A percentile compares a stretch with the other conserved stretches of the same genome.
Evolutionary conservation across 2,797 vertebrate species (phyloP).

Genomic region (Botia almorhae): DNA sequence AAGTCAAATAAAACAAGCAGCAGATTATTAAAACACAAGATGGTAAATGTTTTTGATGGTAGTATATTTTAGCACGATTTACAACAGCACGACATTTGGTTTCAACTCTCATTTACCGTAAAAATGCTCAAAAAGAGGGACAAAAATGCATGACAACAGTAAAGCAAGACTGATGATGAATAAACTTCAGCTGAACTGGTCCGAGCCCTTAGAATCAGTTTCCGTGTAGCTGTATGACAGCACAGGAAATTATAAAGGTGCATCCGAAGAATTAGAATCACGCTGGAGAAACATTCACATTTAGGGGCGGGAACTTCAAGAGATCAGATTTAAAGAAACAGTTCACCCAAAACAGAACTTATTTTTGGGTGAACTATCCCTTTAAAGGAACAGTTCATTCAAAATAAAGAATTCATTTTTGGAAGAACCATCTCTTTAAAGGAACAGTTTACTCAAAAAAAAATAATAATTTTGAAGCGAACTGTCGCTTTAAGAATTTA

Average conservation of each 20-base stretch:
- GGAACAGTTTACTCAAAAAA: not conserved
- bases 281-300: conserved; percentile 41
- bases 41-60: not conserved
- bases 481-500: not conserved
- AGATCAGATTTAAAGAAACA: conserved; percentile 11
- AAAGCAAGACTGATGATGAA: conserved; percentile 20
- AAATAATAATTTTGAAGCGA: not conserved
- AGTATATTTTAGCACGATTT: not conserved
- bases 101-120: conserved; percentile 21
- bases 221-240: conserved; percentile 6
- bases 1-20: conserved; percentile 6
- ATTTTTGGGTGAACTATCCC: too few relatives aligned
- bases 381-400: not conserved
- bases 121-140: conserved; percentile 55
- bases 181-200: not conserved
- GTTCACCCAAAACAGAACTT: not conserved
- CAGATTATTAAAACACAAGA: not conserved
- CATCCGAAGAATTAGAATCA: not conserved
- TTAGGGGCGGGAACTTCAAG: conserved; percentile 9
- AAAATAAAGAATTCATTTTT: not conserved
- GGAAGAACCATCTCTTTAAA: not conserved
- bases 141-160: not conserved
- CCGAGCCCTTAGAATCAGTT: not conserved
- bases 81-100: conserved; percentile 1
- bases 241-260: not conserved